Conservation (phyloP, 2,113 vertebrate species). For the Lycaon pictus region DNA sequence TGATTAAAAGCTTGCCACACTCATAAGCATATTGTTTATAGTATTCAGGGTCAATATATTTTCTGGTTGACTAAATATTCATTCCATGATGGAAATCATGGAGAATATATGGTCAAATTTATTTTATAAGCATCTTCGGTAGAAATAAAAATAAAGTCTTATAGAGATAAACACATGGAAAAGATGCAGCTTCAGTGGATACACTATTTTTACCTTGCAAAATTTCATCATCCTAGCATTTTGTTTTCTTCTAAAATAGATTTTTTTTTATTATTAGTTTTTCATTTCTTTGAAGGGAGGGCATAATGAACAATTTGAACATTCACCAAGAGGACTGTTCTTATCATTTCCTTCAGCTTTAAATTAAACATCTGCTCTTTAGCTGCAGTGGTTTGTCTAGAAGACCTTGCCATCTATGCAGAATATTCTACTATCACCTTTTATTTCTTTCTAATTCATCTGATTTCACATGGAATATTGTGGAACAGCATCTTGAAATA, state of each 20-base stretch:
- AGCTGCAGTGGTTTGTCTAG: slow-evolving; percentile 32
- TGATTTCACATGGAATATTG: slow-evolving; percentile 58
- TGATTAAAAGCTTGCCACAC: neutral
- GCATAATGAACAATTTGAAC: slow-evolving; percentile 15
- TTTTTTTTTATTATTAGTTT: slow-evolving; percentile 30
- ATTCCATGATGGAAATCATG: neutral
- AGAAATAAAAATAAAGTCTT: slow-evolving; percentile 39
- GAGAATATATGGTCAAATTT: neutral
- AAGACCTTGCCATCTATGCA: slow-evolving; percentile 13
- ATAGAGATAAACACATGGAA: neutral
- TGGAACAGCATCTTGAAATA: slow-evolving; percentile 27
- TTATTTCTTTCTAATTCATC: slow-evolving; percentile 57
- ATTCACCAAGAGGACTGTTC: neutral
- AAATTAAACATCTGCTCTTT: slow-evolving; percentile 67
- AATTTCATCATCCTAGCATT: slow-evolving; percentile 48
- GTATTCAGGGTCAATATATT: neutral
- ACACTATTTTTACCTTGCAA: slow-evolving; percentile 31
- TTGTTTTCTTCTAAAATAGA: slow-evolving; percentile 41
- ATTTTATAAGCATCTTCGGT: neutral
- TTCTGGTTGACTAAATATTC: neutral
- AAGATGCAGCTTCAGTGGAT: neutral
- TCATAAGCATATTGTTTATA: neutral
- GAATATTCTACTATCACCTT: slow-evolving; percentile 44
- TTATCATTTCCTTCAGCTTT: slow-evolving; percentile 50
- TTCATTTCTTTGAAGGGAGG: slow-evolving; percentile 47